These are phyloP conservation scores for Cassiopea andromeda DNA, from an alignment of 30 jellyfish, hydroid and myxozoan genomes.

Conservation along the genomic window DNA sequence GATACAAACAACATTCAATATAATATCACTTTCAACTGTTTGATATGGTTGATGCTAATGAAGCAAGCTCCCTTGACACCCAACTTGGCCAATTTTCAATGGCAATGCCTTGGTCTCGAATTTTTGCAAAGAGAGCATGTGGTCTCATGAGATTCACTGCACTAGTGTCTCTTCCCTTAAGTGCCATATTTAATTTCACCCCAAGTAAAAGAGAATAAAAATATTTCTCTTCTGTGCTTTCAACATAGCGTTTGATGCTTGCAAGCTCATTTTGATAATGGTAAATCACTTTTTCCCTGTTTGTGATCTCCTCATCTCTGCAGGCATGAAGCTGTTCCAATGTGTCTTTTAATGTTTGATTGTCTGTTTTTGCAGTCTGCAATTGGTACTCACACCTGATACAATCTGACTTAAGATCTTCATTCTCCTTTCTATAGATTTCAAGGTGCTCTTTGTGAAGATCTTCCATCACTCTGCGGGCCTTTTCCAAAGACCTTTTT, in stretches of 20 bases:
- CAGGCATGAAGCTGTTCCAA: slow-evolving; percentile 51
- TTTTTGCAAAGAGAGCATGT: slow-evolving; percentile 59
- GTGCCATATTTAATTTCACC: slow-evolving; percentile 83
- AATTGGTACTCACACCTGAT: slow-evolving; percentile 54
- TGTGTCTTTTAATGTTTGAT: slow-evolving; percentile 43
- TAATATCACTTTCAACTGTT: too few species aligned
- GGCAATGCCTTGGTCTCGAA: slow-evolving; percentile 73
- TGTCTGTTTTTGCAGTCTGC: slow-evolving; percentile 58
- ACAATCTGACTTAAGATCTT: slow-evolving; percentile 43
- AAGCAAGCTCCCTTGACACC: slow-evolving; percentile 82
- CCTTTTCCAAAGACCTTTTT: slow-evolving; percentile 44
- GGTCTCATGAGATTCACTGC: slow-evolving; percentile 70
- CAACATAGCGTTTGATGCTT: slow-evolving; percentile 31
- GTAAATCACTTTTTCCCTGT: slow-evolving; percentile 51
- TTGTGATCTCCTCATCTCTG: slow-evolving; percentile 62
- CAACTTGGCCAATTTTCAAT: slow-evolving; percentile 90
- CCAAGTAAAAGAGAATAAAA: slow-evolving; percentile 86
- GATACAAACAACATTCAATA: not conserved
- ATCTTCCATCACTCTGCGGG: slow-evolving; percentile 66
- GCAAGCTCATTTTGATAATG: slow-evolving; percentile 61
- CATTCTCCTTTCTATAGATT: slow-evolving; percentile 34
- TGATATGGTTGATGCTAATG: slow-evolving; percentile 12
- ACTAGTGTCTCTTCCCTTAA: slow-evolving; percentile 73
- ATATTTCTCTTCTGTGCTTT: slow-evolving; percentile 75
- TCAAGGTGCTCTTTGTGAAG: slow-evolving; percentile 75